Percentiles rank a stretch among this genome's conserved stretches.
phyloP scores from a whole-genome alignment of 2,797 vertebrate genomes.

The Aphelocoma californica region DNA sequence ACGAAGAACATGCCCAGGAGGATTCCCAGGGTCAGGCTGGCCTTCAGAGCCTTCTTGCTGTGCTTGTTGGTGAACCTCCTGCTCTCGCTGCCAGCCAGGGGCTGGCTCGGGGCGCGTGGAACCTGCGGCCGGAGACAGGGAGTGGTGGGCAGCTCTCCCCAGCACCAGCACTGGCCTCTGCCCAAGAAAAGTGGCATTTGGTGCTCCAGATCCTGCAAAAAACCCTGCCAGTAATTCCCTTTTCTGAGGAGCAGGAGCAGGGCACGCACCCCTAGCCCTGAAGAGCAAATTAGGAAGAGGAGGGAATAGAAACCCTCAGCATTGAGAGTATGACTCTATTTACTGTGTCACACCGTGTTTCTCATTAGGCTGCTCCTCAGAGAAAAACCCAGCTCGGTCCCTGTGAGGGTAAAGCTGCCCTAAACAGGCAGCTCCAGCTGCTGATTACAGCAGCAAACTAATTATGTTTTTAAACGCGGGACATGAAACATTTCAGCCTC shows the following conservation, averaged over 20 bases:
- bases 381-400: not conserved
- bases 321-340: not conserved
- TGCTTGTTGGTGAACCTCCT: slow-evolving; percentile 87
- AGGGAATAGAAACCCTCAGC: not conserved
- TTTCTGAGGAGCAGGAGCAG: fast-evolving
- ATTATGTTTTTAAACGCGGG: not conserved
- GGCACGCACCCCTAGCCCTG: fast-evolving
- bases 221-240: not conserved
- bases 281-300: not conserved
- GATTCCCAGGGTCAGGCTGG: slow-evolving; percentile 93
- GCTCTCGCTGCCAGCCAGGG: slow-evolving; percentile 75
- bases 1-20: slow-evolving; percentile 95
- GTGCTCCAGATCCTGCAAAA: not conserved
- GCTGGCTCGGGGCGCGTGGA: not conserved
- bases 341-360: not conserved
- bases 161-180: not conserved
- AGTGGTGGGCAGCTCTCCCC: not conserved
- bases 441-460: not conserved
- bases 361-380: not conserved
- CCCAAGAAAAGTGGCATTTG: not conserved
- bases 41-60: slow-evolving; percentile 92
- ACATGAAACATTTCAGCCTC: not conserved
- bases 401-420: not conserved
- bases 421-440: not conserved
- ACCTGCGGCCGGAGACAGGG: slow-evolving; percentile 38